phyloP scores from a whole-genome alignment of 1,140 invertebrate genomes.

The Diabrotica virgifera region DNA sequence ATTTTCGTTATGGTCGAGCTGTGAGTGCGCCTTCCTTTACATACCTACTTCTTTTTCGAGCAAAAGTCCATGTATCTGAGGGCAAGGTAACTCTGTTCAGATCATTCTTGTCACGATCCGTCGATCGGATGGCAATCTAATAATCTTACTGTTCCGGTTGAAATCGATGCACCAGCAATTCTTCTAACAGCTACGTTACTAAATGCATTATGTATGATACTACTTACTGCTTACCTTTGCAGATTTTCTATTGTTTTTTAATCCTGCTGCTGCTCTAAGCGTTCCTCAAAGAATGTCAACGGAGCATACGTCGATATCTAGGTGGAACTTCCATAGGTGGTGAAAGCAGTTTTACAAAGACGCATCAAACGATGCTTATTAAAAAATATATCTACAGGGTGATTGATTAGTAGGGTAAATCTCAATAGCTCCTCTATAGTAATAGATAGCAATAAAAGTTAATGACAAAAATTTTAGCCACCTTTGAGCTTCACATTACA shows the following conservation, averaged over 20 bases:
- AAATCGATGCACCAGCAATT: conserved; percentile 35
- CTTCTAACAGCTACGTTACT: conserved; percentile 31
- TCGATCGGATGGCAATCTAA: conserved; percentile 41
- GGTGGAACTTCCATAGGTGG: too few relatives aligned
- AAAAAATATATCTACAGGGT: too few relatives aligned
- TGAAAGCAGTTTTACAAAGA: too few relatives aligned
- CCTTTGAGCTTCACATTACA: too few relatives aligned
- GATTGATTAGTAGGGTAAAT: too few relatives aligned
- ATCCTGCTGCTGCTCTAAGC: conserved; percentile 15
- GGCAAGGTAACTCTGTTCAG: conserved; percentile 34
- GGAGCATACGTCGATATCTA: not conserved
- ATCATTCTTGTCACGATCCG: conserved; percentile 41
- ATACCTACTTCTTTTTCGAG: conserved; percentile 5
- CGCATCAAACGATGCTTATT: too few relatives aligned
- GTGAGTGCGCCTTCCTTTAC: not conserved
- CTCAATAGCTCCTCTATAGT: too few relatives aligned
- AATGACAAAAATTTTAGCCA: too few relatives aligned
- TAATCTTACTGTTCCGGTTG: conserved; percentile 43
- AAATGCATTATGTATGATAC: conserved; percentile 38
- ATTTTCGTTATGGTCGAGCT: not conserved
- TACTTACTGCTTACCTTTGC: conserved; percentile 19
- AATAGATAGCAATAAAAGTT: too few relatives aligned
- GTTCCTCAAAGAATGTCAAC: conserved; percentile 19
- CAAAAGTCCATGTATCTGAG: conserved; percentile 20
- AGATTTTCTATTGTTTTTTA: conserved; percentile 37